A percentile compares a stretch with the other conserved stretches of the same genome.
These are phyloP conservation scores for Luffia ferchaultella DNA, from an alignment of 2,888 invertebrate genomes.

Conservation along the genomic window DNA sequence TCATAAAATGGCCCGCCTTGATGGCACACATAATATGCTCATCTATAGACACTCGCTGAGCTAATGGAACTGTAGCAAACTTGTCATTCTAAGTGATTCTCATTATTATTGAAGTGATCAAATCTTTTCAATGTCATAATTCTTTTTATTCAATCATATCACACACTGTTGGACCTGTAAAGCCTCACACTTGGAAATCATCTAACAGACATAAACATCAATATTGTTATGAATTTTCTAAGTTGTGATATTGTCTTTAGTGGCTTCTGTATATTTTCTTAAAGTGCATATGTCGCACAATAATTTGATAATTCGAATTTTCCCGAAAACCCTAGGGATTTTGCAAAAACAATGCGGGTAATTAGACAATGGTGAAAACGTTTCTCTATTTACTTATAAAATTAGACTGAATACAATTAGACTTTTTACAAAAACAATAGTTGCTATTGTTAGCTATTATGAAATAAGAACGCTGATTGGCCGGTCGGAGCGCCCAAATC, in stretches of 20 bases:
- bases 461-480: too few species aligned
- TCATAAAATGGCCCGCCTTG: conserved; percentile 23
- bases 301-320: too few species aligned
- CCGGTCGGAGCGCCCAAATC: too few species aligned
- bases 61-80: conserved; percentile 17
- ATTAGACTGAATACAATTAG: too few species aligned
- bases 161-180: conserved; percentile 1
- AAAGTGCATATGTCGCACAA: too few species aligned
- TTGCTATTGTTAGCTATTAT: too few species aligned
- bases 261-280: neutral
- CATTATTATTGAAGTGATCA: conserved; percentile 1
- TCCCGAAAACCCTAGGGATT: too few species aligned
- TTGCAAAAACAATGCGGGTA: too few species aligned
- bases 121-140: conserved; percentile 2
- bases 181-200: conserved; percentile 1
- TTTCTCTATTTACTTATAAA: too few species aligned
- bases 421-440: too few species aligned
- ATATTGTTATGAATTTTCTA: conserved; percentile 1
- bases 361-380: too few species aligned
- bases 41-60: conserved; percentile 23
- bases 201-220: neutral
- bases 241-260: neutral
- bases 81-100: neutral
- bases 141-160: conserved; percentile 2
- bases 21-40: conserved; percentile 26